These are phyloP conservation scores for Mustelus asterias DNA, from an alignment of 2,113 vertebrate genomes.

Conservation along the genomic window DNA sequence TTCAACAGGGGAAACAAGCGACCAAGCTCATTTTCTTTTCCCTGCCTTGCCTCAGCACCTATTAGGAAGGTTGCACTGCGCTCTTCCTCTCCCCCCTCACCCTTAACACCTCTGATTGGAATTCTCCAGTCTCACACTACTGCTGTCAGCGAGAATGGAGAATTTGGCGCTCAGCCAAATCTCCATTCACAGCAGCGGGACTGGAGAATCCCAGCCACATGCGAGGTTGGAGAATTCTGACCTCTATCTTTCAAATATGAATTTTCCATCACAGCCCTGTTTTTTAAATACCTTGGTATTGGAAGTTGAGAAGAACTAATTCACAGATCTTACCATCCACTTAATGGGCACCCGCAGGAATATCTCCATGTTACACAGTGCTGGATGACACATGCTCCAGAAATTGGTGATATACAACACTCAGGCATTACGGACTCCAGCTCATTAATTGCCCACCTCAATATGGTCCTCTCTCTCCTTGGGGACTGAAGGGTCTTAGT, in stretches of 20 bases:
- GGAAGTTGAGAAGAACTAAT: not conserved
- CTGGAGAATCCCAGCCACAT: too few relatives aligned
- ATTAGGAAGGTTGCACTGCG: not conserved
- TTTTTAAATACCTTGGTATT: too few relatives aligned
- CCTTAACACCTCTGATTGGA: not conserved
- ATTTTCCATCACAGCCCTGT: not conserved
- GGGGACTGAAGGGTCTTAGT: not conserved
- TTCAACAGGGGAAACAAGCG: too few relatives aligned
- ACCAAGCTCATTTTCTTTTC: not conserved
- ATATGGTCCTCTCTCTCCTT: not conserved
- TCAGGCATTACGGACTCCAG: not conserved
- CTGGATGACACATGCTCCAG: not conserved
- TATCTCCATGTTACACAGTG: not conserved
- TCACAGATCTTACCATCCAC: not conserved
- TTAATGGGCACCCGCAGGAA: not conserved
- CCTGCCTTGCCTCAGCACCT: not conserved
- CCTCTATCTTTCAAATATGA: not conserved
- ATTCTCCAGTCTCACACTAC: too few relatives aligned
- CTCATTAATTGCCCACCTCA: not conserved
- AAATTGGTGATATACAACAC: not conserved
- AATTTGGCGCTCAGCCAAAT: too few relatives aligned
- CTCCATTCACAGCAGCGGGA: too few relatives aligned
- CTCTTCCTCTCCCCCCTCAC: not conserved
- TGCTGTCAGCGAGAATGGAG: too few relatives aligned
- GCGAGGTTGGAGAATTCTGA: too few relatives aligned